Conservation (phyloP, 2,797 vertebrate genomes). For the Poecilia velifera region DNA sequence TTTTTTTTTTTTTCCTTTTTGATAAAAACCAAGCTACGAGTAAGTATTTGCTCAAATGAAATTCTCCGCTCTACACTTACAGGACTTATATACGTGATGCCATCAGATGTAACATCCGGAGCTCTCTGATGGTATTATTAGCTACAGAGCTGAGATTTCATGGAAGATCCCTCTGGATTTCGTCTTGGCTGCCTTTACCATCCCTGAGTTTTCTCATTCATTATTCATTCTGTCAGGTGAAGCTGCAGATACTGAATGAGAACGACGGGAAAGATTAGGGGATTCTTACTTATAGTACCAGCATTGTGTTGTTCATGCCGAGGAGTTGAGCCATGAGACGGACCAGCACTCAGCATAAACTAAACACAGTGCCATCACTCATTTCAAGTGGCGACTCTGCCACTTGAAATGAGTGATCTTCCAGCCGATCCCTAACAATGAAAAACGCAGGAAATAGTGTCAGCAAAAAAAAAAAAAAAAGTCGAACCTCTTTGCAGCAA, state of each 20-base stretch:
- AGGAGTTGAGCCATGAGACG: conserved; percentile 4
- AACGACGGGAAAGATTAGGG: conserved; percentile 22
- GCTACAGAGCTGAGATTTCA: conserved; percentile 48
- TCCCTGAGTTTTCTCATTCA: conserved; percentile 40
- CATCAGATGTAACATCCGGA: conserved; percentile 62
- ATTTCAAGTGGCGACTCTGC: not conserved
- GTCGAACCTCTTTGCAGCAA: not conserved
- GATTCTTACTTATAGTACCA: conserved; percentile 7
- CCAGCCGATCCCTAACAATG: not conserved
- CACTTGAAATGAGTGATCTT: too few species aligned
- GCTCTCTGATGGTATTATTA: conserved; percentile 56
- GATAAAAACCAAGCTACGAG: not conserved
- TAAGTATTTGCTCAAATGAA: not conserved
- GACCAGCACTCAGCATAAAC: not conserved
- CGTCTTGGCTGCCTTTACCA: conserved; percentile 14
- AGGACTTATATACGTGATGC: conserved; percentile 53
- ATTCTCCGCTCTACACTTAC: not conserved
- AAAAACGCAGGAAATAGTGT: not conserved
- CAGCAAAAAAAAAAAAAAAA: not conserved
- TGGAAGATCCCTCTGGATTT: conserved; percentile 49
- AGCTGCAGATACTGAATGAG: conserved; percentile 34
- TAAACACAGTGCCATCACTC: not conserved
- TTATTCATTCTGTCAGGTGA: conserved; percentile 20
- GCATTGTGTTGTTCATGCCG: conserved; percentile 16
- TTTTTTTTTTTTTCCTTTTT: not conserved